phyloP scores from a whole-genome alignment of 1,140 invertebrate genomes.

The Brachionus paranguensis region DNA sequence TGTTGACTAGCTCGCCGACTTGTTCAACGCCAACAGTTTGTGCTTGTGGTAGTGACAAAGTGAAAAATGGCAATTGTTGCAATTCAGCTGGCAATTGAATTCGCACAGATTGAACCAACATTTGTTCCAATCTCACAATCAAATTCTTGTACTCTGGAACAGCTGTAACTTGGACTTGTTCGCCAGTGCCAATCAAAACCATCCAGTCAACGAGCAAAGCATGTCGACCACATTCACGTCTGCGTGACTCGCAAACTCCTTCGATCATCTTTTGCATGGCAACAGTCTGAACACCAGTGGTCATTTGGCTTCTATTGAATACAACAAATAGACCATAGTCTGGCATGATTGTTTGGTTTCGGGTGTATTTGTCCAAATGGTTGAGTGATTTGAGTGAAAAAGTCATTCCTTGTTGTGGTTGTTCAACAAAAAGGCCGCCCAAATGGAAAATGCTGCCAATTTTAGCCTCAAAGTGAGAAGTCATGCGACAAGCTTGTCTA shows the following conservation, averaged over 20 bases:
- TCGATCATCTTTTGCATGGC: not conserved
- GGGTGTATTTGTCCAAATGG: not conserved
- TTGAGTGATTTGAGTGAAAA: not conserved
- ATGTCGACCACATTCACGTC: not conserved
- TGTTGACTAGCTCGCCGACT: not conserved
- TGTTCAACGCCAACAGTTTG: not conserved
- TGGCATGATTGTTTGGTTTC: not conserved
- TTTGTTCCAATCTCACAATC: not conserved
- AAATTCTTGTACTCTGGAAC: not conserved
- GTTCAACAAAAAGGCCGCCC: not conserved
- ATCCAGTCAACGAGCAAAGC: not conserved
- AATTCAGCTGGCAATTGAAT: conserved; percentile 10
- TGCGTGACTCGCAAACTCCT: not conserved
- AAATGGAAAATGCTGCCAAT: not conserved
- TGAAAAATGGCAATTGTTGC: not conserved
- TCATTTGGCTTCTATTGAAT: not conserved
- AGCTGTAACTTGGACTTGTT: not conserved
- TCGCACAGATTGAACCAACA: not conserved
- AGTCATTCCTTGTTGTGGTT: not conserved
- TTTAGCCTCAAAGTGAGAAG: conserved; percentile 10
- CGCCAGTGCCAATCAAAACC: not conserved
- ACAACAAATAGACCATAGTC: conserved; percentile 28
- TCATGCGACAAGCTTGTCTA: not conserved
- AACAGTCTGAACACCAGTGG: not conserved
- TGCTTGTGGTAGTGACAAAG: not conserved